These are phyloP conservation scores for Bos javanicus DNA, from an alignment of 2,113 vertebrate species.

Conservation along the genomic window DNA sequence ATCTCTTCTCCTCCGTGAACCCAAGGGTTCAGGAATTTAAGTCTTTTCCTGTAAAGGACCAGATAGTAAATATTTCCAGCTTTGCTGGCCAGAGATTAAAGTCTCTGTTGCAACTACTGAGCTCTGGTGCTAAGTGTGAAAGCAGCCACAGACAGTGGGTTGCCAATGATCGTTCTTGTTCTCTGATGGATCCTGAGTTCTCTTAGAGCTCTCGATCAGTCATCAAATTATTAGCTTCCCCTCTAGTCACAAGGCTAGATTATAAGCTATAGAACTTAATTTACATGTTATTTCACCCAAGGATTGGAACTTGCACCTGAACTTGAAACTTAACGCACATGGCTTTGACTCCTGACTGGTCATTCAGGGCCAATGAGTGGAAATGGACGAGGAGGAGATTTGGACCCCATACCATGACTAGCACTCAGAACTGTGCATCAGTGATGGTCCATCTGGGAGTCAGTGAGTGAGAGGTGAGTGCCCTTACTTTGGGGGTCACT, in stretches of 20 bases:
- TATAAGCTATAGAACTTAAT: neutral
- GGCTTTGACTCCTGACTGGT: neutral
- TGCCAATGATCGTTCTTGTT: neutral
- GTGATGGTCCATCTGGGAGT: neutral
- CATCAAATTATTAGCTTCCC: neutral
- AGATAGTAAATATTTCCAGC: neutral
- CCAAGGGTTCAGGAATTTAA: neutral
- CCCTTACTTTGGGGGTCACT: neutral
- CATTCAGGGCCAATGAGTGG: neutral
- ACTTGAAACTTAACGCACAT: fast-evolving
- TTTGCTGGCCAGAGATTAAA: neutral
- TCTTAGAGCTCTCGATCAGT: too few relatives aligned
- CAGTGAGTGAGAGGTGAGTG: neutral
- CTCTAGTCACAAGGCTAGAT: neutral
- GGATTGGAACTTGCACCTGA: neutral
- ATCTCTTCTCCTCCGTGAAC: neutral
- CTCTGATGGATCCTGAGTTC: neutral
- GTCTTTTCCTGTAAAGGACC: neutral
- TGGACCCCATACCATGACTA: too few relatives aligned
- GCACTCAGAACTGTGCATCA: fast-evolving
- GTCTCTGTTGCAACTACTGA: neutral
- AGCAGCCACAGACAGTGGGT: neutral
- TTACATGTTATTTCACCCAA: neutral
- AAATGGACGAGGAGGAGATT: neutral
- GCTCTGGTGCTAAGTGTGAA: fast-evolving